Evolutionary conservation across 2,113 vertebrate genomes (phyloP).

Genomic region (Pithys albifrons): DNA sequence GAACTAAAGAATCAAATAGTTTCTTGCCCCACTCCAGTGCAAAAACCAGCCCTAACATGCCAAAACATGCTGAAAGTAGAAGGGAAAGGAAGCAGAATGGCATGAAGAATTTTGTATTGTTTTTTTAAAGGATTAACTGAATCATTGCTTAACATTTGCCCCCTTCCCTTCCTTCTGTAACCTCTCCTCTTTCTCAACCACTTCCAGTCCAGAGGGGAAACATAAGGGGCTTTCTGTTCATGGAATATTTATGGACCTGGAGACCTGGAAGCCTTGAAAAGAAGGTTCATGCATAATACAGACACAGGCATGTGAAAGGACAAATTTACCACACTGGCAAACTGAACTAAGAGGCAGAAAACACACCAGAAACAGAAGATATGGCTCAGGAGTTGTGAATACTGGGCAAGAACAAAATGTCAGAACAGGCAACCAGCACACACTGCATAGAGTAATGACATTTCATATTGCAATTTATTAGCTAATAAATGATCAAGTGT

Average conservation of each 20-base stretch:
- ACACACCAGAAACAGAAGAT: neutral
- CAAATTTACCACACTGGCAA: neutral
- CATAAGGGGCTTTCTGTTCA: constrained; percentile 34
- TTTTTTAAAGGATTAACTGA: neutral
- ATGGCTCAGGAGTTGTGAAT: neutral
- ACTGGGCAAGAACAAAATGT: neutral
- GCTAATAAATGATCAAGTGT: neutral
- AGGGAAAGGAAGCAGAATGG: neutral
- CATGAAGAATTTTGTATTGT: rapidly evolving
- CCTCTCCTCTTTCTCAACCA: neutral
- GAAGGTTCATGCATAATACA: constrained; percentile 57
- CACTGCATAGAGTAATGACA: neutral
- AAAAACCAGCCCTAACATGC: neutral
- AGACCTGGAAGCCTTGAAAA: constrained; percentile 24
- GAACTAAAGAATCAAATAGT: neutral
- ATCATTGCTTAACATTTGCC: neutral
- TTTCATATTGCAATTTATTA: neutral
- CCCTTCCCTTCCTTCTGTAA: neutral
- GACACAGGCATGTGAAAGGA: neutral
- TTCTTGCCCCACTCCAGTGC: neutral
- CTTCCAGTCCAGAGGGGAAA: neutral
- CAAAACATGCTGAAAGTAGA: neutral
- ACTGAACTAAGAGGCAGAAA: neutral
- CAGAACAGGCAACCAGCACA: neutral
- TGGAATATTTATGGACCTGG: constrained; percentile 60